Conservation (phyloP, 2,113 vertebrate species). For the Morone chrysops region DNA sequence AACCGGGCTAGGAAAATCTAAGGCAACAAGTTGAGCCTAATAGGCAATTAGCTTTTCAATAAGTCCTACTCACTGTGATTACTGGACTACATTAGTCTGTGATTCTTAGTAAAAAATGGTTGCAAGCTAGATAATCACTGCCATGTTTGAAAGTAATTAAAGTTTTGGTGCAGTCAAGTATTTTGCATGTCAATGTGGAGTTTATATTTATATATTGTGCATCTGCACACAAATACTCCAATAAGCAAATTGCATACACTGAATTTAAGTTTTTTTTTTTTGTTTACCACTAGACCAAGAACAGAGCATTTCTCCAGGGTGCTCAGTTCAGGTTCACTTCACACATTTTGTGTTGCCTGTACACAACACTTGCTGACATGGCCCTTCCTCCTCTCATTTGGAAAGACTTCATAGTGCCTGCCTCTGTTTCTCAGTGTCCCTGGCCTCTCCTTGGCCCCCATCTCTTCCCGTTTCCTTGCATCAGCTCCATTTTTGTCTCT, state of each 20-base stretch:
- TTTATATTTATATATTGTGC: slow-evolving; percentile 5
- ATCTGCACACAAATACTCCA: slow-evolving; percentile 1
- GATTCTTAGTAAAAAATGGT: slow-evolving; percentile 51
- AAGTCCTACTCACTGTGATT: slow-evolving; percentile 59
- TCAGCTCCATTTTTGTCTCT: slow-evolving; percentile 78
- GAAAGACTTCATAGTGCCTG: slow-evolving; percentile 61
- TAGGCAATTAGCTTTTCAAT: slow-evolving; percentile 73
- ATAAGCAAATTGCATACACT: slow-evolving; percentile 13
- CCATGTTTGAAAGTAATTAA: slow-evolving; percentile 51
- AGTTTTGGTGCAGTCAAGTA: slow-evolving; percentile 32
- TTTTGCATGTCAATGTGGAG: slow-evolving; percentile 40
- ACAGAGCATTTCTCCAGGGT: slow-evolving; percentile 47
- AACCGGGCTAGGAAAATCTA: slow-evolving; percentile 44
- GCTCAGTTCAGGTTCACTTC: slow-evolving; percentile 63
- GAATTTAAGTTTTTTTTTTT: not conserved
- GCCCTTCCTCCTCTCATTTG: slow-evolving; percentile 68
- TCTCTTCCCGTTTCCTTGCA: slow-evolving; percentile 69
- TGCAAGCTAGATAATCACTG: slow-evolving; percentile 46
- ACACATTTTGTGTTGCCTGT: slow-evolving; percentile 48
- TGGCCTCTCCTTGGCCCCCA: slow-evolving; percentile 77
- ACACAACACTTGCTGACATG: slow-evolving; percentile 61
- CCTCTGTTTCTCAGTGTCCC: slow-evolving; percentile 65
- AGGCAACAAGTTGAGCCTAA: slow-evolving; percentile 68
- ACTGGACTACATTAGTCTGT: slow-evolving; percentile 41
- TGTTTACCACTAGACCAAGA: slow-evolving; percentile 24